Percentiles rank a stretch among this genome's conserved stretches.
Conservation (phyloP, 2,888 invertebrate species). For the Rugalucina vietnamica region DNA sequence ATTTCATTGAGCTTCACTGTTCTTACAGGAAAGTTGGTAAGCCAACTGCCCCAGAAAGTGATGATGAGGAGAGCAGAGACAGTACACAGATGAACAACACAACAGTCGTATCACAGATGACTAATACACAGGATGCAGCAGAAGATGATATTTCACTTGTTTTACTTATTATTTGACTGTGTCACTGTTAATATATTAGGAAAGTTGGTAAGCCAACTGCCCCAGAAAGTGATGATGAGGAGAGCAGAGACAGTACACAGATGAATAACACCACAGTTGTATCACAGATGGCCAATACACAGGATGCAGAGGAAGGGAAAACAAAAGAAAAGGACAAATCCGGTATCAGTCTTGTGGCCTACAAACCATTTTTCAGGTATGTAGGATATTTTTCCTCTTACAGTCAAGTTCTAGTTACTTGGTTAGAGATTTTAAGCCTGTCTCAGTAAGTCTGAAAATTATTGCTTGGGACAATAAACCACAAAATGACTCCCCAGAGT, state of each 20-base stretch:
- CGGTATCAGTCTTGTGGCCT: slow-evolving; percentile 53
- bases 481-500: no score
- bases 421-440: no score
- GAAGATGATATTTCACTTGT: neutral
- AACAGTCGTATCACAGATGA: no score
- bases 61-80: neutral
- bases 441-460: no score
- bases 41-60: slow-evolving; percentile 7
- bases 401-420: no score
- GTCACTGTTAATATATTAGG: slow-evolving; percentile 21
- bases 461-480: no score
- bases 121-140: no score
- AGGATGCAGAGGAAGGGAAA: slow-evolving; percentile 44
- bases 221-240: slow-evolving; percentile 54
- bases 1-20: no score
- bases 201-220: slow-evolving; percentile 42
- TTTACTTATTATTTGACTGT: neutral
- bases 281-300: slow-evolving; percentile 40
- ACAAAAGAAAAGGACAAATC: slow-evolving; percentile 40
- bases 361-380: slow-evolving; percentile 72
- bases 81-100: neutral
- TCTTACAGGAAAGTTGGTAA: slow-evolving; percentile 48
- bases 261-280: slow-evolving; percentile 46
- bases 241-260: slow-evolving; percentile 56
- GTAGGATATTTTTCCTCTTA: no score